Base-by-base conservation (phyloP, 2,888 invertebrate species). In the Rotaria magnacalcarata region DNA sequence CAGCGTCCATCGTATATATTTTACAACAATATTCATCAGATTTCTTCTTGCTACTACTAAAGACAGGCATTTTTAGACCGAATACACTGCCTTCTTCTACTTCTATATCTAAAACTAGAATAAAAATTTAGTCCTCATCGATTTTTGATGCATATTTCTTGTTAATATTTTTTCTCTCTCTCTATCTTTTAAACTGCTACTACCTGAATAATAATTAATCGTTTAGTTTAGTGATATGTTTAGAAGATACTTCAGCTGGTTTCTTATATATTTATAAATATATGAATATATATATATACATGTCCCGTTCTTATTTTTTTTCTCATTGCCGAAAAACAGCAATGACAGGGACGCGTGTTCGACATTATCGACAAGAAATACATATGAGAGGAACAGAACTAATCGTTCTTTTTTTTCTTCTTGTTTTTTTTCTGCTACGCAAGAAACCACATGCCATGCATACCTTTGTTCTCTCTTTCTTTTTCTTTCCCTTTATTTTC, bases 1-100 rank as follows among this genome's bases (percentile, higher is more conserved):
- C 97, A 34, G 98, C 98, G 92, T 99, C 98, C 92, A 99, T 94
- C 58, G 97, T 97, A 90, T 95, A 95, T 87, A 98, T 47, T 80
- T 80, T 80, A 80, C 80, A 80, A 80, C 47, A 80, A n/a, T 80
- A 80, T 80, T 47, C 80, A 47, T 80, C 80, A 21, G 24, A 5
- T 80, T 80, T 80, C 6, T 80, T 80, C 47, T 80, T 80, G 11
- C 43, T 47, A n/a, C 24, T 47, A 47, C 47, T 24, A 80, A 80
- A 80, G 8, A 80, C 80, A n/a, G 80, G 80, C 80, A 80, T 80
- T 43, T 24, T 47, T 19, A 67, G 47, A 24, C 19, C 11, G 10
- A 47, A 47, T 11, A n/a, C 10, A 80, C 24, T 27, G 10, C n/a
- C n/a, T 1, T 21, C 16, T 41, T 2, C 34, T 84, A 24, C 24